A percentile compares a stretch with the other conserved stretches of the same genome.
Evolutionary conservation across 2,113 vertebrate species (phyloP).

Genomic region (Arizona elegans): DNA sequence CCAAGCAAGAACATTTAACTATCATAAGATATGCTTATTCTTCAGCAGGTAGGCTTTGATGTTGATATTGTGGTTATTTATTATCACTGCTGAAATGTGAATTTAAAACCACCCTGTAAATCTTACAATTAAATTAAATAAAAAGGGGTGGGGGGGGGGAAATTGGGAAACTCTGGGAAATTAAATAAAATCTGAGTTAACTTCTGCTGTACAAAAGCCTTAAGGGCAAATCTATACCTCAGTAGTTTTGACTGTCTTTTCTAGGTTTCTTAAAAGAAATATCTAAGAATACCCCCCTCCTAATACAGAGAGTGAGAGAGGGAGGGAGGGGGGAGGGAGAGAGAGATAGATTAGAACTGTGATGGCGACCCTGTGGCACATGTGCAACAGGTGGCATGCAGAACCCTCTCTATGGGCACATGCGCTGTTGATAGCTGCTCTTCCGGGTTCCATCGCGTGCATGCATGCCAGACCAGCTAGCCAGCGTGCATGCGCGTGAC

Average conservation of each 20-base stretch:
- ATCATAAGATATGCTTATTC: not conserved
- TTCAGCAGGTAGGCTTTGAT: not conserved
- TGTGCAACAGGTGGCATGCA: too few relatives aligned
- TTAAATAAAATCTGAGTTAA: not conserved
- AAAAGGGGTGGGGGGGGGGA: too few relatives aligned
- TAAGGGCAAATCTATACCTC: not conserved
- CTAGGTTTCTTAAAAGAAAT: not conserved
- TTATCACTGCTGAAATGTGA: not conserved
- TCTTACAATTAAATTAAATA: not conserved
- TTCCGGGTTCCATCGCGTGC: too few relatives aligned
- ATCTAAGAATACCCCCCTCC: not conserved
- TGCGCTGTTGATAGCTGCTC: too few relatives aligned
- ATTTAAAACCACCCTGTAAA: not conserved
- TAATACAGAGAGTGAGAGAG: too few relatives aligned
- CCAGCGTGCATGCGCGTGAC: too few relatives aligned
- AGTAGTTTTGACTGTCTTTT: not conserved
- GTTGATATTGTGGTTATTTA: not conserved
- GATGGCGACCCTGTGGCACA: too few relatives aligned
- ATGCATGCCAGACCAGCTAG: too few relatives aligned
- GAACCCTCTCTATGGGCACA: too few relatives aligned
- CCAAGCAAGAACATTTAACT: not conserved
- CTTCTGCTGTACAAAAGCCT: not conserved
- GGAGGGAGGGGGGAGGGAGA: too few relatives aligned
- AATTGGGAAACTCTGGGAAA: not conserved
- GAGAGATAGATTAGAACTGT: too few relatives aligned